Evolutionary conservation across 2,888 invertebrate genomes (phyloP).

Genomic region (Tetropium fuscum): DNA sequence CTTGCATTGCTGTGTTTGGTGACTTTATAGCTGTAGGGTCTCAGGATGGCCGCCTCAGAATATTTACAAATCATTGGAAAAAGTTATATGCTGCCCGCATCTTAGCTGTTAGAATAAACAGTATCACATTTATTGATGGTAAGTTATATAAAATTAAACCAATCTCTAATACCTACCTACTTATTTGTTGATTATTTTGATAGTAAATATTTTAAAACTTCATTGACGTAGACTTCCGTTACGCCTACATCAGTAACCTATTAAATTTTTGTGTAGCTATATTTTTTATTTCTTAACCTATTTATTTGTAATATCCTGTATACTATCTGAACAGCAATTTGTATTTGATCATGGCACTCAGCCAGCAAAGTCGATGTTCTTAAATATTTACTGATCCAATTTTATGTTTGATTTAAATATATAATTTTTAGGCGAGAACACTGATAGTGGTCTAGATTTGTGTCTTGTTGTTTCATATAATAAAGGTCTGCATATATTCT

Average conservation of each 20-base stretch:
- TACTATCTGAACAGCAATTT: conserved; percentile 13
- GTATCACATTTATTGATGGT: conserved; percentile 57
- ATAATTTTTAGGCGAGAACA: conserved; percentile 43
- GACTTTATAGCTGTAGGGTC: conserved; percentile 60
- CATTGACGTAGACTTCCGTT: too few species aligned
- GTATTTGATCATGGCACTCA: conserved; percentile 14
- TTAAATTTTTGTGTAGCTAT: neutral
- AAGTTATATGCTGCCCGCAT: conserved; percentile 53
- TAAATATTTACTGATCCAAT: conserved; percentile 9
- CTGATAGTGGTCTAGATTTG: conserved; percentile 38
- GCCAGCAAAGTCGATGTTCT: conserved; percentile 13
- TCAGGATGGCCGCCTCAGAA: conserved; percentile 59
- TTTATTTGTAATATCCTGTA: conserved; percentile 14
- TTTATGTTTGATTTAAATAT: conserved; percentile 1
- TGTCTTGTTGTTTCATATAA: conserved; percentile 51
- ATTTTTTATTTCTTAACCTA: conserved; percentile 21
- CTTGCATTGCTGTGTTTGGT: conserved; percentile 59
- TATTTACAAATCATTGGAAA: conserved; percentile 58
- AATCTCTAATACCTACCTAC: too few species aligned
- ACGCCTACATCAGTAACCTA: too few species aligned
- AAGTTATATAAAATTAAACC: too few species aligned
- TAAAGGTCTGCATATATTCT: conserved; percentile 48
- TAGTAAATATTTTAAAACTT: too few species aligned
- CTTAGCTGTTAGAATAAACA: conserved; percentile 57
- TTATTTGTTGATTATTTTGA: too few species aligned